Evolutionary conservation across 2,113 vertebrate species (phyloP), one percentile per base, ranked within the genome.

Genomic region (Astatotilapia flaviijosephi): DNA sequence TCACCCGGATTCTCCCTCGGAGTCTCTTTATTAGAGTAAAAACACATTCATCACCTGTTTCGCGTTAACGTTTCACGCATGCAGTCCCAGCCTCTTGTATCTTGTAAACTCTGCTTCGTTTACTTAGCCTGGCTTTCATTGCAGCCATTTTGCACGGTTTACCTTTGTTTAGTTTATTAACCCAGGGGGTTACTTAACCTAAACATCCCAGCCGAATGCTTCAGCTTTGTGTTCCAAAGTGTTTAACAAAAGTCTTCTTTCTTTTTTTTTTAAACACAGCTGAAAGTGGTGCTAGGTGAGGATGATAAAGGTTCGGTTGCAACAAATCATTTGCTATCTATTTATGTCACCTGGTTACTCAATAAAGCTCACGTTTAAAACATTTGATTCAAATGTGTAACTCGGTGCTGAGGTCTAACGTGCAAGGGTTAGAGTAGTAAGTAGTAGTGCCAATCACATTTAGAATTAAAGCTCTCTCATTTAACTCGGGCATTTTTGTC

Each of bases 161-260:
- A 98, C 97, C 97, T 98, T 98, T 98, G 97, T 99, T 99, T 99
- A 96, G 97, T 98, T 99, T 99, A 98, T 98, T 98, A 99, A 98
- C 98, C 97, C 97, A 97, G 96, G 97, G 97, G 98, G 98, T 98
- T 98, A 98, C 97, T 97, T 96, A 97, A 98, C 97, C 97, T 97
- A 98, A 99, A 99, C 97, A 98, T 97, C 96, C 95, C 97, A 95
- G 96, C 94, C 93, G 95, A 98, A 98, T 96, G 97, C 96, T 97
- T 96, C 90, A 92, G 97, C 96, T 96, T 98, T 97, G 96, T 91
- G 95, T 98, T 98, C 97, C 97, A 97, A 95, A 96, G 91, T 97
- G 97, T 97, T 81, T 96, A 97, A 97, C 97, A 96, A 96, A 97
- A 97, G 96, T 96, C 95, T 86, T 47, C 70, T 47, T 65, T n/a